phyloP scores from a whole-genome alignment of 2,888 invertebrate species.

The Lymantria dispar region DNA sequence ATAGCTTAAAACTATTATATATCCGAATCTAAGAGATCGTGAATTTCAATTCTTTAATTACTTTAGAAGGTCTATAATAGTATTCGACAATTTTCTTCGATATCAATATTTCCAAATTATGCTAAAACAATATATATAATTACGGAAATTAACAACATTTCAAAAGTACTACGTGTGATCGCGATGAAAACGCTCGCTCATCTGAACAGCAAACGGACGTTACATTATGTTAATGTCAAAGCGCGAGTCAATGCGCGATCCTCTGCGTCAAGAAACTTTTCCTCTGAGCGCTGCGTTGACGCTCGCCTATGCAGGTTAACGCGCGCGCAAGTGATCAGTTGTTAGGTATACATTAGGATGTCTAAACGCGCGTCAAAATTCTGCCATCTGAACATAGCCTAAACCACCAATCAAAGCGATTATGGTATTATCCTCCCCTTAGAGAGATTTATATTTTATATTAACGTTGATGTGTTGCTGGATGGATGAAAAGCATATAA shows the following conservation, averaged over 20 bases:
- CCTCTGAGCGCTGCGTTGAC: neutral
- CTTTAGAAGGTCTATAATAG: too few relatives aligned
- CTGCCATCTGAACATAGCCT: neutral
- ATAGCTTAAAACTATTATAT: too few relatives aligned
- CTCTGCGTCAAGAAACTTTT: neutral
- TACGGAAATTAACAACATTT: neutral
- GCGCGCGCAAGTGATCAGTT: neutral
- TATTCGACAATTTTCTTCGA: too few relatives aligned
- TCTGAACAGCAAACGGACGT: constrained; percentile 4
- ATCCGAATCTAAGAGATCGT: too few relatives aligned
- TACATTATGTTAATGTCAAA: constrained; percentile 3
- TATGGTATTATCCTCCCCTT: too few relatives aligned
- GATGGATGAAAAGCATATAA: too few relatives aligned
- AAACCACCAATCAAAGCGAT: neutral
- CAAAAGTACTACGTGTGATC: neutral
- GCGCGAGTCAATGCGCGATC: constrained; percentile 1
- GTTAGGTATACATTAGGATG: neutral
- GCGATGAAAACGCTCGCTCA: constrained; percentile 4
- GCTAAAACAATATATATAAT: neutral
- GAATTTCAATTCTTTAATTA: too few relatives aligned
- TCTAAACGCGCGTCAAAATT: neutral
- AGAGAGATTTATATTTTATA: too few relatives aligned
- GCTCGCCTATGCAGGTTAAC: neutral
- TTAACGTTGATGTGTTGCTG: too few relatives aligned
- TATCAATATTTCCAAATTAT: neutral